Evolutionary conservation across 2,888 invertebrate species (phyloP).

Genomic region (Geophilus truncorum): DNA sequence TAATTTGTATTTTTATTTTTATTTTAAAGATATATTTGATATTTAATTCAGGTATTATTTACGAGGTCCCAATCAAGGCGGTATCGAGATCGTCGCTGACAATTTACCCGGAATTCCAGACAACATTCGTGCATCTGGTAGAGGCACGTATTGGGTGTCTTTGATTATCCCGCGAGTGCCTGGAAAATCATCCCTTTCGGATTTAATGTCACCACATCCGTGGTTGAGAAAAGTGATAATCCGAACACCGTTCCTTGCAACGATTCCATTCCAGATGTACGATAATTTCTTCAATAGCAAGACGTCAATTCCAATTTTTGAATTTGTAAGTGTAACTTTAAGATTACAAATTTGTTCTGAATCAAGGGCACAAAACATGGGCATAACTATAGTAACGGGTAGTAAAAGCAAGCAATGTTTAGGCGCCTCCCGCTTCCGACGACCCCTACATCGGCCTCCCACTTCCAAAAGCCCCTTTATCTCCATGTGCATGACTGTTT

Average conservation of each 20-base stretch:
- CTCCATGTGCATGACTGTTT: too few relatives aligned
- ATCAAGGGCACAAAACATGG: too few relatives aligned
- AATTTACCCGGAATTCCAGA: slow-evolving; percentile 53
- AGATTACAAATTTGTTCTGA: too few relatives aligned
- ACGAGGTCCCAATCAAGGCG: slow-evolving; percentile 46
- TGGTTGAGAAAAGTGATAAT: background rate
- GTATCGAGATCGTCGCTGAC: slow-evolving; percentile 48
- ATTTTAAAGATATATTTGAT: too few relatives aligned
- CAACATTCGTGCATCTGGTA: slow-evolving; percentile 47
- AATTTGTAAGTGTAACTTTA: background rate
- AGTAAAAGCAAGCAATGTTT: too few relatives aligned
- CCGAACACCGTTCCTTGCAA: background rate
- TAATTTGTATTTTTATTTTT: too few relatives aligned
- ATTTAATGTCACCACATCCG: background rate
- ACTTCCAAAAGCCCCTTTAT: too few relatives aligned
- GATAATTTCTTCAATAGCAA: background rate
- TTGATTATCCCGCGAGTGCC: background rate
- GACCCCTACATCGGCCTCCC: too few relatives aligned
- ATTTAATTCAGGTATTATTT: slow-evolving; percentile 46
- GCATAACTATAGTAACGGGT: too few relatives aligned
- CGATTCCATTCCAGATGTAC: background rate
- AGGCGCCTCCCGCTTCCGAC: too few relatives aligned
- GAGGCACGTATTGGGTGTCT: slow-evolving; percentile 49
- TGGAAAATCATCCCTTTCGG: background rate
- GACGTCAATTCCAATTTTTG: background rate